A percentile compares a stretch with the other conserved stretches of the same genome.
phyloP scores from a whole-genome alignment of 2,797 vertebrate genomes.

The Chelmon rostratus region DNA sequence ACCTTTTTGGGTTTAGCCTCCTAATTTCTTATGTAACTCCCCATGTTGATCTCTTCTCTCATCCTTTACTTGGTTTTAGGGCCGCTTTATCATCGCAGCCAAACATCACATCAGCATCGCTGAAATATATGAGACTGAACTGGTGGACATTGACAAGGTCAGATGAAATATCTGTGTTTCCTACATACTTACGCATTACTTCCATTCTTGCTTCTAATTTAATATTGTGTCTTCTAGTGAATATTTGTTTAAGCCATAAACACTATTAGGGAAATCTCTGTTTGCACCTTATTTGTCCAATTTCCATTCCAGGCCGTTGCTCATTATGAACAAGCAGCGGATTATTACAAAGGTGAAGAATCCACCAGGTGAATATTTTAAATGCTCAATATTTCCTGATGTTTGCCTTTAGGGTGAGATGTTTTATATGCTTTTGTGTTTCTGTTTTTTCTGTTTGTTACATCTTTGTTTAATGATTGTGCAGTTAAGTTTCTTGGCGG shows the following conservation, averaged over 20 bases:
- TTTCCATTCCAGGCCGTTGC: conserved; percentile 88
- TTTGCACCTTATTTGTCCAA: background rate
- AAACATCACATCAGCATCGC: conserved; percentile 95
- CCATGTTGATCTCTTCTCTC: accelerated
- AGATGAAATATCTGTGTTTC: conserved; percentile 8
- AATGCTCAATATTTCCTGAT: background rate
- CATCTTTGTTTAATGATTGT: background rate
- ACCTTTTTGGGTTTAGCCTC: background rate
- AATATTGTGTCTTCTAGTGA: background rate
- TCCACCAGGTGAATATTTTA: conserved; percentile 89
- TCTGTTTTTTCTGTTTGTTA: background rate
- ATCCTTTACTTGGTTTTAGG: conserved; percentile 75
- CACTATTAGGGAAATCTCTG: background rate
- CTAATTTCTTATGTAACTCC: background rate
- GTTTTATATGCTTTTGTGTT: background rate
- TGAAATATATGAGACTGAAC: conserved; percentile 93
- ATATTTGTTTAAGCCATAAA: background rate
- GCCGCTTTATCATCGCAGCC: conserved; percentile 94
- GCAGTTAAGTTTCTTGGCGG: too few relatives aligned
- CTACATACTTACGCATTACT: background rate
- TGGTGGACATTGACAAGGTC: conserved; percentile 95
- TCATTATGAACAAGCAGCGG: conserved; percentile 95
- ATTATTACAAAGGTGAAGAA: conserved; percentile 97
- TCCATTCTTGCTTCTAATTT: background rate
- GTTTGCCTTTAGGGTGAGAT: background rate